Conservation (phyloP, 2,797 vertebrate species). For the Hipposideros larvatus region DNA sequence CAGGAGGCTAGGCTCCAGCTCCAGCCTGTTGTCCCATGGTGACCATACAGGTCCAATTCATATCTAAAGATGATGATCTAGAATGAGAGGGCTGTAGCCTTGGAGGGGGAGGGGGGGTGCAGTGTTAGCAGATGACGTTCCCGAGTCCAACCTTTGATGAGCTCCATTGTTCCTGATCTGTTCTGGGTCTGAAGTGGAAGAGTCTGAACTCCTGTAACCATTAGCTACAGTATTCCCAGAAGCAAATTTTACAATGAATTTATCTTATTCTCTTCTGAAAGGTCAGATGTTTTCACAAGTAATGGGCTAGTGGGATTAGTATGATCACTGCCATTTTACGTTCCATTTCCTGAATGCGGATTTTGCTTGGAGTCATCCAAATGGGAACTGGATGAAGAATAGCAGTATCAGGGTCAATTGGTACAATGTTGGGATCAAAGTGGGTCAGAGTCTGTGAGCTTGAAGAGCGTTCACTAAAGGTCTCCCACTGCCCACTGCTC, state of each 20-base stretch:
- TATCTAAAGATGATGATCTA: constrained; percentile 97
- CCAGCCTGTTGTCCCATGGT: constrained; percentile 92
- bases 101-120: constrained; percentile 97
- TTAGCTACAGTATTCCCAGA: constrained; percentile 95
- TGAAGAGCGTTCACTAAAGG: constrained; percentile 99
- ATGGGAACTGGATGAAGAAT: constrained; percentile 99
- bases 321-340: constrained; percentile 97
- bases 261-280: constrained; percentile 95
- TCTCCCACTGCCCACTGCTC: constrained; percentile 99
- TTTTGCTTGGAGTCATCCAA: constrained; percentile 99
- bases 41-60: constrained; percentile 96
- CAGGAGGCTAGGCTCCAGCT: constrained; percentile 95
- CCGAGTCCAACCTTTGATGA: constrained; percentile 97
- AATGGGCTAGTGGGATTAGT: constrained; percentile 96
- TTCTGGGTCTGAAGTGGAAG: constrained; percentile 97
- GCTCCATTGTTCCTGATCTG: constrained; percentile 93
- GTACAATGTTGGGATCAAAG: constrained; percentile 99
- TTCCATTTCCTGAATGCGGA: constrained; percentile 99
- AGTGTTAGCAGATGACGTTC: constrained; percentile 94
- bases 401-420: constrained; percentile 99
- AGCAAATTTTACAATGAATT: constrained; percentile 95
- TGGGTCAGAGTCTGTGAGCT: constrained; percentile 99
- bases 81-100: constrained; percentile 97
- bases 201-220: constrained; percentile 99
- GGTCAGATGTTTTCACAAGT: constrained; percentile 94